Base-by-base conservation (phyloP, 2,797 vertebrate species). In the Anguilla anguilla region DNA sequence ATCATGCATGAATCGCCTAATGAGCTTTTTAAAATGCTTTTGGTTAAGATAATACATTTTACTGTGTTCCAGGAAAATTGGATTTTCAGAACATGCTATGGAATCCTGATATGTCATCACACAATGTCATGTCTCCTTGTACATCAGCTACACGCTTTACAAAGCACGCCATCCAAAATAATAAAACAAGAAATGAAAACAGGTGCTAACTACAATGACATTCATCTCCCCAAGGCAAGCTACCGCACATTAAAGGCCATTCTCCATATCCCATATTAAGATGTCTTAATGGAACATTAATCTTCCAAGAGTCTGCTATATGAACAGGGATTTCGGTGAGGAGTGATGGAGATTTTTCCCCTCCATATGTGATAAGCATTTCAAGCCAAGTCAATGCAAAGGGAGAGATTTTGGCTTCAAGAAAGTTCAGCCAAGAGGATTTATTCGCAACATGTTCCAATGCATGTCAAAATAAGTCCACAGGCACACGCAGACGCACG, bases 191-290 rank as follows among this genome's bases (percentile, higher is more conserved):
- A 9, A 85, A 82, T 9, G 53, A 64, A 88, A 92, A 91, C 89
- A 85, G 89, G 90, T 88, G 88, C 88, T 91, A 90, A 89, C 89
- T 89, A 93, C 91, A 93, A 93, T 92, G 90, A 90, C 87, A 92
- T 94, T 91, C 57, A 87, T 93, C 91, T 95, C 94, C 93, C 94
- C 91, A 91, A 95, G 94, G 95, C 94, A 94, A 92, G 91, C 93
- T 93, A 90, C 92, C 95, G 95, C 95, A 95, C 95, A 95, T 95
- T 95, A 94, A 94, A 95, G 91, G 92, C 92, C 93, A 94, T 96
- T 95, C 94, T 92, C 92, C 94, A 93, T 92, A 94, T 95, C 94
- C 94, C 92, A 93, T 90, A 92, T 93, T 86, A 86, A 82, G 84
- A 89, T 89, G 89, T 89, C 92, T 93, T 91, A 90, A 89, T 89